phyloP scores from a whole-genome alignment of 1,140 invertebrate species.

The Drosophila ficusphila region DNA sequence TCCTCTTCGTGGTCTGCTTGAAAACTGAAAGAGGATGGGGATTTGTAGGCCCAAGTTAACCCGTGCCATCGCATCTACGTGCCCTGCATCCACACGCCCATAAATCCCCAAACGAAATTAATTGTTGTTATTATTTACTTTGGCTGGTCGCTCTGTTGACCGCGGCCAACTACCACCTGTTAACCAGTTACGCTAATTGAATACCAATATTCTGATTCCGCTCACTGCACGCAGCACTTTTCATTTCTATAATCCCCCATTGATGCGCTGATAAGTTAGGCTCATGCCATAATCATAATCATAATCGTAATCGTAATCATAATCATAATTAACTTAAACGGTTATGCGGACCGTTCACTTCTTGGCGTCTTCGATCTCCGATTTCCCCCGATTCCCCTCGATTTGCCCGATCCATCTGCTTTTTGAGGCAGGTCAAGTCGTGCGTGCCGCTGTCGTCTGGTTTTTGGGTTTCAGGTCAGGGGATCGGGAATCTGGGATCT shows the following conservation, averaged over 20 bases:
- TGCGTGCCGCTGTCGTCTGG: slow-evolving; percentile 52
- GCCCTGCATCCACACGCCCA: slow-evolving; percentile 38
- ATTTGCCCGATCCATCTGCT: slow-evolving; percentile 20
- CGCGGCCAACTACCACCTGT: slow-evolving; percentile 67
- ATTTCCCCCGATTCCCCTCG: too few relatives aligned
- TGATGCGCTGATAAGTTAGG: slow-evolving; percentile 49
- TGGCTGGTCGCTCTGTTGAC: slow-evolving; percentile 5
- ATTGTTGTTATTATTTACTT: slow-evolving; percentile 75
- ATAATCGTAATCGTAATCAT: slow-evolving; percentile 53
- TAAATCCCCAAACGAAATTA: slow-evolving; percentile 62
- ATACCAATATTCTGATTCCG: slow-evolving; percentile 70
- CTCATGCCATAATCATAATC: slow-evolving; percentile 29
- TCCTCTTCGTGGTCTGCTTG: slow-evolving; percentile 79
- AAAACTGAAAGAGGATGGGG: slow-evolving; percentile 36
- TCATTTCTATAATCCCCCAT: slow-evolving; percentile 53
- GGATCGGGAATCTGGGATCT: slow-evolving; percentile 22
- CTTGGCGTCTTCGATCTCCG: slow-evolving; percentile 38
- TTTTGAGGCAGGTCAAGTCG: slow-evolving; percentile 64
- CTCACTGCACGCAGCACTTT: slow-evolving; percentile 54
- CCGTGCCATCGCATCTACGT: slow-evolving; percentile 56
- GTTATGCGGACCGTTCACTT: slow-evolving; percentile 31
- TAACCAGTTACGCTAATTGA: slow-evolving; percentile 67
- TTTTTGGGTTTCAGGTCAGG: slow-evolving; percentile 28
- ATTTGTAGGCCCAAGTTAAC: slow-evolving; percentile 36
- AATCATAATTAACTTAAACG: slow-evolving; percentile 74